Evolutionary conservation across 2,797 vertebrate genomes (phyloP), one percentile per base, ranked within the genome.

Genomic region (Oreochromis grahami): DNA sequence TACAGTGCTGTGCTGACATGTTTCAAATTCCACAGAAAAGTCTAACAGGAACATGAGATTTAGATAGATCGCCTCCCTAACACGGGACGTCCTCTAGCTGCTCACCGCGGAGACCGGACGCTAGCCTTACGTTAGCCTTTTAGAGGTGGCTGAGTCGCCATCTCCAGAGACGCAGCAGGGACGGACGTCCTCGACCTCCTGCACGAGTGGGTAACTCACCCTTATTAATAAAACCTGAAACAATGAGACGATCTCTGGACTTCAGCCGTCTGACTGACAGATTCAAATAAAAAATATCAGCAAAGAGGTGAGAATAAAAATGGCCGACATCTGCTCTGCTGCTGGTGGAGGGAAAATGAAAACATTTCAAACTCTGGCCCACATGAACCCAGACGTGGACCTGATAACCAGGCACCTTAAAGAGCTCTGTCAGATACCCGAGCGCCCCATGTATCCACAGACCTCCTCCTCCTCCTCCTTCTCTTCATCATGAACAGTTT

Each of bases 401-500:
- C 63, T 43, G 21, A 26, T 70, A 70, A 70, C n/a, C 63, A 24
- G 21, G 63, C 58, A 0, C 10, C 17, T 60, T 60, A 60, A 34
- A 11, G 9, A 60, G n/a, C 38, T 24, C 41, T 72, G 24, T 53
- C 24, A 74, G 15, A 21, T 6, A 10, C 36, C 53, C 3, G 41
- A 12, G 21, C 72, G 80, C 6, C 55, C 56, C 78, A 84, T 80
- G 41, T 84, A 84, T 26, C 77, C 77, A 48, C 15, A 68, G 78
- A 43, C 12, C 15, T 48, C 76, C 10, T 43, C 81, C 12, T 32
- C 21, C 21, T 21, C 80, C 24, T 24, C 24, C 7, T 48, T 43
- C 0, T 72, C 68, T 32, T 72, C 68, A 19, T 29, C 63, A 26
- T 17, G 3, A 43, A 48, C 41, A 29, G 43, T 29, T 48, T 5